phyloP scores from a whole-genome alignment of 1,140 invertebrate species.

The Heliothis virescens region DNA sequence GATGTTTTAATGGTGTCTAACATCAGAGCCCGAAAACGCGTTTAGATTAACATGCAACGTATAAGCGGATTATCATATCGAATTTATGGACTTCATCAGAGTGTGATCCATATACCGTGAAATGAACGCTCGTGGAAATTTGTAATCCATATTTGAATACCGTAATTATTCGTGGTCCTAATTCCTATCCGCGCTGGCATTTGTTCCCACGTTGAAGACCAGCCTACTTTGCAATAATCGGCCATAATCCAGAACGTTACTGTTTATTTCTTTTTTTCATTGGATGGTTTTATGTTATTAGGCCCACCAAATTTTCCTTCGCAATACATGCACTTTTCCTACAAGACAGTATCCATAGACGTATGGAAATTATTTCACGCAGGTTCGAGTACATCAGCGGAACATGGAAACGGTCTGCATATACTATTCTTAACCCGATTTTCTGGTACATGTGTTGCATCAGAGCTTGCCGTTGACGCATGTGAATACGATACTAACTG shows the following conservation, averaged over 20 bases:
- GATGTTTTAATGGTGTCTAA: no score
- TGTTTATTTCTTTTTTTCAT: constrained; percentile 4
- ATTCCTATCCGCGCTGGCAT: background rate
- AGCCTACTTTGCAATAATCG: background rate
- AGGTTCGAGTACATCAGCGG: constrained; percentile 1
- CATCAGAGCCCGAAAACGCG: no score
- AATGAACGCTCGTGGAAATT: background rate
- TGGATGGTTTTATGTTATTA: background rate
- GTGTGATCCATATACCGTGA: background rate
- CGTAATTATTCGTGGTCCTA: no score
- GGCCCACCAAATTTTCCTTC: background rate
- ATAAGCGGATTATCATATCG: no score
- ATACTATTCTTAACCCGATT: constrained; percentile 49
- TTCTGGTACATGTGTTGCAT: constrained; percentile 62
- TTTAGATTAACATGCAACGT: no score
- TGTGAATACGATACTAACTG: constrained; percentile 66
- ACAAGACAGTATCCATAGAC: background rate
- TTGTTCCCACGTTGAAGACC: no score
- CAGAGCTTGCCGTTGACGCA: constrained; percentile 66
- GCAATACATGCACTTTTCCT: no score
- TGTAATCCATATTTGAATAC: no score
- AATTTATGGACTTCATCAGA: background rate
- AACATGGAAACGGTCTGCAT: constrained; percentile 34
- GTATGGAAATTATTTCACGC: constrained; percentile 6
- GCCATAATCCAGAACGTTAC: constrained; percentile 3